These are phyloP conservation scores for Galeopsomyia nigrocyanea DNA, from an alignment of 2,888 invertebrate genomes.

Conservation along the genomic window DNA sequence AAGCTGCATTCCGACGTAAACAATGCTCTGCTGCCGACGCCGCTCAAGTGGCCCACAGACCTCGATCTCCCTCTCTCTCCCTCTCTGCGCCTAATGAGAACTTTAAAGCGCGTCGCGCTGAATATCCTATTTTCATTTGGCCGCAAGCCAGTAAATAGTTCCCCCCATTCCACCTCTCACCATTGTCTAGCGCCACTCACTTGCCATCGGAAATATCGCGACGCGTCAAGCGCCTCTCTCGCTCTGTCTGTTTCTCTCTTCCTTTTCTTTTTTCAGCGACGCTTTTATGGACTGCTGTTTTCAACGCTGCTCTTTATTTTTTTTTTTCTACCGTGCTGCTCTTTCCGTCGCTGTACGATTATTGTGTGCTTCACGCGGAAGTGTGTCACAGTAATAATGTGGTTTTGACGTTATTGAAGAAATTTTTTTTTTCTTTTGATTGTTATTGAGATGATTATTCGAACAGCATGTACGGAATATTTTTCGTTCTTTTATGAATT, in stretches of 20 bases:
- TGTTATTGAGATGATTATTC: too few relatives aligned
- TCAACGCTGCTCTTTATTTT: too few relatives aligned
- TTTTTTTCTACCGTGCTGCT: too few relatives aligned
- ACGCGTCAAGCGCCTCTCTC: slow-evolving; percentile 1
- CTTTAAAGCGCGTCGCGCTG: slow-evolving; percentile 56
- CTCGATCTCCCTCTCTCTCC: slow-evolving; percentile 54
- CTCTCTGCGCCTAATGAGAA: slow-evolving; percentile 60
- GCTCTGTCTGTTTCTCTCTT: neutral
- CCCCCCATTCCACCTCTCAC: slow-evolving; percentile 2
- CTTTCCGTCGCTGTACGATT: too few relatives aligned
- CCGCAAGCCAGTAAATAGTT: slow-evolving; percentile 47
- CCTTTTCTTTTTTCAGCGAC: too few relatives aligned
- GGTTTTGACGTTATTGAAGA: too few relatives aligned
- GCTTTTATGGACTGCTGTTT: too few relatives aligned
- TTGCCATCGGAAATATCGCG: slow-evolving; percentile 35
- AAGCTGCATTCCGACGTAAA: slow-evolving; percentile 54
- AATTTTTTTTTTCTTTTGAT: too few relatives aligned
- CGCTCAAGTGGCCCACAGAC: slow-evolving; percentile 62
- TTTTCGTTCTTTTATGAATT: too few relatives aligned
- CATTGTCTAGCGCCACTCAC: slow-evolving; percentile 18
- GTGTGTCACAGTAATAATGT: too few relatives aligned
- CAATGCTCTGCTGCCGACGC: slow-evolving; percentile 44
- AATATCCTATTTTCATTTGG: slow-evolving; percentile 54
- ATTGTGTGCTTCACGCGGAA: too few relatives aligned
- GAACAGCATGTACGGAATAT: too few relatives aligned